Conservation (phyloP, 2,113 vertebrate species). For the Myodes glareolus region DNA sequence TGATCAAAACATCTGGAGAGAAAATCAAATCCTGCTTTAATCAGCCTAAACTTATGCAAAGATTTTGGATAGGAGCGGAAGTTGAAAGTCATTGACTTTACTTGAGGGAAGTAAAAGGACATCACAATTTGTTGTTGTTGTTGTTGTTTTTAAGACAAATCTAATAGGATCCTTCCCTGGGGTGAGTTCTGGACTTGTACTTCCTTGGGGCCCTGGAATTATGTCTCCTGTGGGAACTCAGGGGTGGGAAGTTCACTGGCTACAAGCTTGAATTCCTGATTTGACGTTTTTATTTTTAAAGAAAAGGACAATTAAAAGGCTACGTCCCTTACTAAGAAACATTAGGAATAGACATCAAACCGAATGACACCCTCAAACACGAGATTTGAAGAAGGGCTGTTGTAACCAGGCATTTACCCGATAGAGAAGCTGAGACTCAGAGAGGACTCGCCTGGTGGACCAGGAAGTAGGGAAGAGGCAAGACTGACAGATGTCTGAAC, state of each 20-base stretch:
- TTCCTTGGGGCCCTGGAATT: constrained; percentile 51
- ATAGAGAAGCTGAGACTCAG: background rate
- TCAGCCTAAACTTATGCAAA: constrained; percentile 73
- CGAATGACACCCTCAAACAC: constrained; percentile 19
- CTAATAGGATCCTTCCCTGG: constrained; percentile 45
- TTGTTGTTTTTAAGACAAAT: constrained; percentile 53
- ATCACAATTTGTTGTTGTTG: constrained; percentile 43
- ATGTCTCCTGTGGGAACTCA: constrained; percentile 22
- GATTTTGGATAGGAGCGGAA: constrained; percentile 69
- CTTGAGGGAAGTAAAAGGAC: background rate
- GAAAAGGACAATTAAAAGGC: constrained; percentile 50
- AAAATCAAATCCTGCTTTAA: constrained; percentile 80
- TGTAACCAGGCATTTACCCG: background rate
- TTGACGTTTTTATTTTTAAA: constrained; percentile 30
- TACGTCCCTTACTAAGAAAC: constrained; percentile 41
- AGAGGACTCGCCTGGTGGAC: background rate
- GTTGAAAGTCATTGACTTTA: constrained; percentile 67
- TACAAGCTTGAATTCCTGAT: constrained; percentile 63
- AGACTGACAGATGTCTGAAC: background rate
- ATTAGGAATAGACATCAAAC: background rate
- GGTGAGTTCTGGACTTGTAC: constrained; percentile 27
- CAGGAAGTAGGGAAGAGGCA: background rate
- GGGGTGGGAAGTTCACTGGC: constrained; percentile 38
- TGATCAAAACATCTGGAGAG: constrained; percentile 86
- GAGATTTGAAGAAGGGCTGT: background rate